phyloP scores from a whole-genome alignment of 2,888 invertebrate genomes.

The Physocephala rufipes region DNA sequence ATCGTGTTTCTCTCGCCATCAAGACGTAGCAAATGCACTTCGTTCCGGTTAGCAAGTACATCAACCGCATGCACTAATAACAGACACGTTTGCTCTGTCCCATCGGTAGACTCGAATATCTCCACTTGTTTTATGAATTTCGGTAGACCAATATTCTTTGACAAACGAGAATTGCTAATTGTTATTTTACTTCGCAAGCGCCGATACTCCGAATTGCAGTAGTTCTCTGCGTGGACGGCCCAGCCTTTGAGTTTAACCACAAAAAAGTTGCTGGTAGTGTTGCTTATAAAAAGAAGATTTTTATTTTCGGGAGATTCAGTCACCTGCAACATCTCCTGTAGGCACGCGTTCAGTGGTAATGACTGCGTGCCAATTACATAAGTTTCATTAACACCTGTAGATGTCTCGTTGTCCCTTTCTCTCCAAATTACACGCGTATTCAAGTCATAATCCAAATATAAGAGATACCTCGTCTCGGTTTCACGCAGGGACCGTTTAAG shows the following conservation, averaged over 20 bases:
- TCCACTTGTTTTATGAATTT: slow-evolving; percentile 51
- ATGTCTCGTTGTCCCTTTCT: slow-evolving; percentile 38
- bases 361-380: slow-evolving; percentile 41
- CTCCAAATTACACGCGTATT: slow-evolving; percentile 46
- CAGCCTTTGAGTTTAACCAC: slow-evolving; percentile 37
- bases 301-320: slow-evolving; percentile 30
- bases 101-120: slow-evolving; percentile 27
- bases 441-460: slow-evolving; percentile 55
- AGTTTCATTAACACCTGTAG: no score
- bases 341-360: slow-evolving; percentile 42
- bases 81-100: slow-evolving; percentile 33
- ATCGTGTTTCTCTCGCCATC: slow-evolving; percentile 46
- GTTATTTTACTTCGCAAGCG: slow-evolving; percentile 52
- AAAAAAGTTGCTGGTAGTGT: slow-evolving; percentile 45
- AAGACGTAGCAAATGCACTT: slow-evolving; percentile 56
- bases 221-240: slow-evolving; percentile 52
- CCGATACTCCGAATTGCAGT: slow-evolving; percentile 47
- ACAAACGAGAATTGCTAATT: slow-evolving; percentile 47
- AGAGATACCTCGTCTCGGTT: slow-evolving; percentile 40
- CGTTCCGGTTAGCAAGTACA: slow-evolving; percentile 47
- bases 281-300: slow-evolving; percentile 48
- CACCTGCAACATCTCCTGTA: slow-evolving; percentile 48
- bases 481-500: not conserved
- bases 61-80: slow-evolving; percentile 53
- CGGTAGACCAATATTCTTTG: slow-evolving; percentile 51